Conservation (phyloP, 2,113 vertebrate genomes). For the Hippoglossus stenolepis region DNA sequence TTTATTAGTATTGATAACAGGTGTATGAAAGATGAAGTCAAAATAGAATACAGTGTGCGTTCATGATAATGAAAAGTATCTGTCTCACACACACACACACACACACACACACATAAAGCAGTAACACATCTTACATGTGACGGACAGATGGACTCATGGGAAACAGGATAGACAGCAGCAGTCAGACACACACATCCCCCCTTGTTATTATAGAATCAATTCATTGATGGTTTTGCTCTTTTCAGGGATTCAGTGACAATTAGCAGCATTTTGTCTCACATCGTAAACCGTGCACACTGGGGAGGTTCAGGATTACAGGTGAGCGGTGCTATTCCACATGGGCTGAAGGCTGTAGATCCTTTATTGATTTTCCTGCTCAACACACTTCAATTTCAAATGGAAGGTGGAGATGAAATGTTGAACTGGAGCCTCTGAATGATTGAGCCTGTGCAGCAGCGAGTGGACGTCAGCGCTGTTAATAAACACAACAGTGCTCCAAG, state of each 20-base stretch:
- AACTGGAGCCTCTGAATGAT: conserved; percentile 35
- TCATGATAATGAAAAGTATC: too few relatives aligned
- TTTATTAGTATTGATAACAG: too few relatives aligned
- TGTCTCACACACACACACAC: too few relatives aligned
- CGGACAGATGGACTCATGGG: too few relatives aligned
- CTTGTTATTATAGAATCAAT: background rate
- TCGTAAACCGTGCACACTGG: too few relatives aligned
- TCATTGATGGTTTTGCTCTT: background rate
- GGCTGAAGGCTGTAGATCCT: background rate
- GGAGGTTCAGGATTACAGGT: background rate
- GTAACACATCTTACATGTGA: too few relatives aligned
- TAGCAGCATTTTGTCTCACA: background rate
- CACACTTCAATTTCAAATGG: conserved; percentile 23
- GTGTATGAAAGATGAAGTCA: too few relatives aligned
- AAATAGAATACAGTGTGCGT: too few relatives aligned
- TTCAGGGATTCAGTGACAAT: background rate
- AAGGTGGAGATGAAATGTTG: conserved; percentile 21
- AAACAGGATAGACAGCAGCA: too few relatives aligned
- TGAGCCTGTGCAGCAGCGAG: conserved; percentile 13
- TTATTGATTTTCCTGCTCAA: conserved; percentile 13
- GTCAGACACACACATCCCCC: too few relatives aligned
- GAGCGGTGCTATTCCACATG: background rate
- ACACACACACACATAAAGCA: too few relatives aligned
- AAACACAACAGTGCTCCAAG: conserved; percentile 36
- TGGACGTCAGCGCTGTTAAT: conserved; percentile 25